Evolutionary conservation across 1,140 invertebrate genomes (phyloP).

Genomic region (Rhopalosiphum maidis): DNA sequence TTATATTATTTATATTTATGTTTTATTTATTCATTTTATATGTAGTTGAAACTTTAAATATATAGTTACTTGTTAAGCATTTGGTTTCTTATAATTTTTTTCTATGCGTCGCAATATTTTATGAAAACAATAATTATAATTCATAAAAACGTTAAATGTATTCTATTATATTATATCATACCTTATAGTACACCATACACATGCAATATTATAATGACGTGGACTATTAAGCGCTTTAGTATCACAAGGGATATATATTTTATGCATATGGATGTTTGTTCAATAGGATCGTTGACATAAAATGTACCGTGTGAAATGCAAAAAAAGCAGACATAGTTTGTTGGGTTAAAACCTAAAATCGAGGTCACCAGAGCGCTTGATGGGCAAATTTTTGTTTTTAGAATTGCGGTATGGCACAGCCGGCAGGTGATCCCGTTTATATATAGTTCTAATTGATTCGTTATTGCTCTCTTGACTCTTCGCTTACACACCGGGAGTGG

Average conservation of each 20-base stretch:
- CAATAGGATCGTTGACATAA: background rate
- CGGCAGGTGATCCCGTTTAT: background rate
- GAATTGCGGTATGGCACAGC: background rate
- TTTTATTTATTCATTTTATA: background rate
- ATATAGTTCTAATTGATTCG: background rate
- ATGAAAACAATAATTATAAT: background rate
- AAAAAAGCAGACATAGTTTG: background rate
- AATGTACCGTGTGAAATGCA: background rate
- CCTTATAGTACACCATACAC: background rate
- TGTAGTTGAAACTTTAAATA: background rate
- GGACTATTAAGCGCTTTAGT: background rate
- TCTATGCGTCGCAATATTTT: background rate
- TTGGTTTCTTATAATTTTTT: background rate
- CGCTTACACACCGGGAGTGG: background rate
- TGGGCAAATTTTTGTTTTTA: background rate
- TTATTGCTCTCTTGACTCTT: background rate
- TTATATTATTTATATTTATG: background rate
- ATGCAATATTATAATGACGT: background rate
- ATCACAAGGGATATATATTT: background rate
- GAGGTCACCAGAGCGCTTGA: background rate
- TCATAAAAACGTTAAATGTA: background rate
- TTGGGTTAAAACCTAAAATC: background rate
- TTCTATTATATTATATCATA: background rate
- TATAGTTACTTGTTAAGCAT: background rate
- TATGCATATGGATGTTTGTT: background rate